Conservation (phyloP, 2,888 invertebrate species). For the Sphaeridia pumilis region DNA sequence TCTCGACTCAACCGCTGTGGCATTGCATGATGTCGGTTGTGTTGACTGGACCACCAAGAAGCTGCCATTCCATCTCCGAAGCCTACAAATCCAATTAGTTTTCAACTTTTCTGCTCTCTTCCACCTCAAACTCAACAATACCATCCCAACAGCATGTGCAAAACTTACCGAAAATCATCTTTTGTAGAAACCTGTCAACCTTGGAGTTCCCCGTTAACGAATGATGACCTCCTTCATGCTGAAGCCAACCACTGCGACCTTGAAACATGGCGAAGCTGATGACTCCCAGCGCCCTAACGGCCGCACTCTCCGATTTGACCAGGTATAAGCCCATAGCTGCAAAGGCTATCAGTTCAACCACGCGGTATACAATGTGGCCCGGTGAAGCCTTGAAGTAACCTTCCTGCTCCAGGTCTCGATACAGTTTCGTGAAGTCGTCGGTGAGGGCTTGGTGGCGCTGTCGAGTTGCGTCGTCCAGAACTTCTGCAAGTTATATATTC, state of each 20-base stretch:
- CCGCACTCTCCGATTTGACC: conserved; percentile 13
- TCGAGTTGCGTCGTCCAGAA: conserved; percentile 21
- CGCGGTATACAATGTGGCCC: conserved; percentile 26
- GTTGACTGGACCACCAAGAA: conserved; percentile 28
- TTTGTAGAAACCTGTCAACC: conserved; percentile 29
- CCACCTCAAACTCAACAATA: background rate
- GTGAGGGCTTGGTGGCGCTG: conserved; percentile 26
- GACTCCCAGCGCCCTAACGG: conserved; percentile 23
- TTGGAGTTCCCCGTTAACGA: conserved; percentile 32
- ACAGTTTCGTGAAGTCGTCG: conserved; percentile 28
- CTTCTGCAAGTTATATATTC: conserved; percentile 11
- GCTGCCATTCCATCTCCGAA: conserved; percentile 31
- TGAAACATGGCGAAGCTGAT: conserved; percentile 30
- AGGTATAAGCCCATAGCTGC: conserved; percentile 28
- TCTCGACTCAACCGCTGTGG: conserved; percentile 32
- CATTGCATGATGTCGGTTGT: conserved; percentile 35
- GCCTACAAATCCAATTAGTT: conserved; percentile 18
- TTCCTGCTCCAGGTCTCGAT: conserved; percentile 25
- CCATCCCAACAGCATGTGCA: background rate
- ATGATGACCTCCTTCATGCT: conserved; percentile 35
- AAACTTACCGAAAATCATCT: conserved; percentile 25
- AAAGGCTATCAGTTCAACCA: conserved; percentile 21
- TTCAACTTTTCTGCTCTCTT: background rate
- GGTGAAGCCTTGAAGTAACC: conserved; percentile 30
- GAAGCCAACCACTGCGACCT: conserved; percentile 29